Evolutionary conservation across 2,797 vertebrate genomes (phyloP).

Genomic region (Emydoidea blandingii): DNA sequence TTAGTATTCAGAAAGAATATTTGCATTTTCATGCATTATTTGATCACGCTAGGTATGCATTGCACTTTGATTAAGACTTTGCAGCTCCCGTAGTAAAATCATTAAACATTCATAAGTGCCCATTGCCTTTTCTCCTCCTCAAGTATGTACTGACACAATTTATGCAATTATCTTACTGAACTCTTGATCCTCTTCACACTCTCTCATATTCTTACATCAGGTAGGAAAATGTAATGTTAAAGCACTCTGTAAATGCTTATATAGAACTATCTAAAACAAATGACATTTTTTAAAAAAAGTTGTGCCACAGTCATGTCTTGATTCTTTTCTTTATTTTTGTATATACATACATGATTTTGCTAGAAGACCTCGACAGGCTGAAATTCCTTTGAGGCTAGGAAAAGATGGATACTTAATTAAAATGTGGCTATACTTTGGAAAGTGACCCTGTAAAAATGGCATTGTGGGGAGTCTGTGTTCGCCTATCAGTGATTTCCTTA

Average conservation of each 20-base stretch:
- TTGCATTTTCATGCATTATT: conserved; percentile 54
- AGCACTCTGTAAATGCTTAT: background rate
- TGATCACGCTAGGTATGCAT: conserved; percentile 56
- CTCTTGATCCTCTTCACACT: conserved; percentile 35
- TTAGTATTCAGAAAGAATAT: conserved; percentile 45
- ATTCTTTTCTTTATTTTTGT: background rate
- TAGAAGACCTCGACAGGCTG: background rate
- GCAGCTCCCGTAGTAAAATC: conserved; percentile 37
- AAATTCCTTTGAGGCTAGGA: background rate
- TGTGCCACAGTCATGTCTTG: background rate
- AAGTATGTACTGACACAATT: conserved; percentile 35
- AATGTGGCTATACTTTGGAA: background rate
- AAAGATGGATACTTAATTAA: background rate
- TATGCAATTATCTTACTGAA: conserved; percentile 64
- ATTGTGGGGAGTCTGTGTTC: background rate
- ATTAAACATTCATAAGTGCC: conserved; percentile 64
- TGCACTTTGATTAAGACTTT: conserved; percentile 49
- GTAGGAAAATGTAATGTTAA: background rate
- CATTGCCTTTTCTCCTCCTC: conserved; percentile 55
- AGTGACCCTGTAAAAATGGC: background rate
- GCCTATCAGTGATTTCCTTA: background rate
- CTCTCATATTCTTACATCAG: background rate
- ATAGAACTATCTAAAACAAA: background rate
- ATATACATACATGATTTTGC: background rate
- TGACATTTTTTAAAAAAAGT: background rate